Evolutionary conservation across 2,888 invertebrate genomes (phyloP).

Genomic region (Pseudococcus jackbeardsleyi): DNA sequence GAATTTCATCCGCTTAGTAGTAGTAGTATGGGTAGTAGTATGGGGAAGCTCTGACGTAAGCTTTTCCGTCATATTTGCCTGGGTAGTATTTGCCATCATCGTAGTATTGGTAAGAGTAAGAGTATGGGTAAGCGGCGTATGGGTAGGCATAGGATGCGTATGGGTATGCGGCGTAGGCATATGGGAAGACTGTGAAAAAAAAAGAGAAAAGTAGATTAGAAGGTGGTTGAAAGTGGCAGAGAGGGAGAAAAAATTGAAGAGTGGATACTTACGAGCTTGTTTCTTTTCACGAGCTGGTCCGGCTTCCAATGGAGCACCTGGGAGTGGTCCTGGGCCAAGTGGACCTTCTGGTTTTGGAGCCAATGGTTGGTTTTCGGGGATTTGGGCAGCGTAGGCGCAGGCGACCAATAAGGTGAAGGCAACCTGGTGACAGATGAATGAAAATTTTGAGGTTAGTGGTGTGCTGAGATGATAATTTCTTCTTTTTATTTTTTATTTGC

Average conservation of each 20-base stretch:
- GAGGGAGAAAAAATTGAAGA: neutral
- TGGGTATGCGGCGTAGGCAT: conserved; percentile 66
- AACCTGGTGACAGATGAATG: conserved; percentile 65
- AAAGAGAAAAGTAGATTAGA: neutral
- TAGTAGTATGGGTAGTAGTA: conserved; percentile 59
- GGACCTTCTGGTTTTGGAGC: neutral
- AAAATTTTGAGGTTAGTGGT: no score
- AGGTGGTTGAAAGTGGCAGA: neutral
- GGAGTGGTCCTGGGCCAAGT: neutral
- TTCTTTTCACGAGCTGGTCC: conserved; percentile 65
- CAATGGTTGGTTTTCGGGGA: conserved; percentile 53
- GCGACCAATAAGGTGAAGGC: conserved; percentile 67
- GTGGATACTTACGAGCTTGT: conserved; percentile 65
- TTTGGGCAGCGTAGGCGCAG: conserved; percentile 67
- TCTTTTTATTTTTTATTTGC: no score
- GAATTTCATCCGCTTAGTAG: neutral
- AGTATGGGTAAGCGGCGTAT: conserved; percentile 65
- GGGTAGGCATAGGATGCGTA: conserved; percentile 62
- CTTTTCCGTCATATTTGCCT: conserved; percentile 67
- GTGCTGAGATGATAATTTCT: no score
- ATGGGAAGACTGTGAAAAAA: conserved; percentile 53
- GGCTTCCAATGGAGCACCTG: conserved; percentile 5
- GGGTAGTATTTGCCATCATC: conserved; percentile 67
- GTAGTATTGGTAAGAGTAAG: conserved; percentile 66
- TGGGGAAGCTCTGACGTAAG: conserved; percentile 65